phyloP scores from a whole-genome alignment of 1,140 invertebrate genomes.

The Drosophila novamexicana region DNA sequence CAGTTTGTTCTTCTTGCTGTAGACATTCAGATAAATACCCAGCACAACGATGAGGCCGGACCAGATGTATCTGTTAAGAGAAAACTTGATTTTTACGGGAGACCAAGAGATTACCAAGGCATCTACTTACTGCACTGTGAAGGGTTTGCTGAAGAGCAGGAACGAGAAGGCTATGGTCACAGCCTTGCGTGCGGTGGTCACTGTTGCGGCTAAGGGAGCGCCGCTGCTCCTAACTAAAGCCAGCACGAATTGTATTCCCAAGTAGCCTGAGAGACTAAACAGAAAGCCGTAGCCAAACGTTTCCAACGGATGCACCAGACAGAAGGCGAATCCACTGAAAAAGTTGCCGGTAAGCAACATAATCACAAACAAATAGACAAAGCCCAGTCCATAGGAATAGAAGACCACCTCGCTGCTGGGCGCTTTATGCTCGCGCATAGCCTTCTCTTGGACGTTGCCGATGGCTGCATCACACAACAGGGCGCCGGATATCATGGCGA shows the following conservation, averaged over 20 bases:
- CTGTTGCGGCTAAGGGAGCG: conserved; percentile 95
- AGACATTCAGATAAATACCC: conserved; percentile 96
- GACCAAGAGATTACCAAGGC: neutral
- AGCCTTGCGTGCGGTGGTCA: conserved; percentile 94
- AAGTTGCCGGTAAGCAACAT: conserved; percentile 91
- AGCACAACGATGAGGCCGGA: conserved; percentile 93
- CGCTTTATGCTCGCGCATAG: conserved; percentile 93
- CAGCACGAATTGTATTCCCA: conserved; percentile 96
- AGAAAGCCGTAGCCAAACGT: conserved; percentile 94
- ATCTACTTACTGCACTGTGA: conserved; percentile 94
- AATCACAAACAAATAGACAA: conserved; percentile 92
- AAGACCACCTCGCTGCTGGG: conserved; percentile 96
- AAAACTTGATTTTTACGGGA: conserved; percentile 8
- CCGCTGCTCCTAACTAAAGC: conserved; percentile 94
- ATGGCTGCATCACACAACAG: conserved; percentile 96
- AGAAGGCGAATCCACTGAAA: conserved; percentile 90
- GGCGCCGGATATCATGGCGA: conserved; percentile 94
- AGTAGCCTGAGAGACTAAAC: conserved; percentile 95
- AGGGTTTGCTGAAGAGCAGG: conserved; percentile 96
- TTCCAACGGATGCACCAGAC: conserved; percentile 89
- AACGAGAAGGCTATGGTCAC: conserved; percentile 97
- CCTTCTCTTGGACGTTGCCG: conserved; percentile 98
- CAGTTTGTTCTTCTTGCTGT: conserved; percentile 89
- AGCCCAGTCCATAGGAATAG: conserved; percentile 96
- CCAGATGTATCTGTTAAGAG: conserved; percentile 92